phyloP scores from a whole-genome alignment of 2,888 invertebrate species.

The Plemyria rubiginata region DNA sequence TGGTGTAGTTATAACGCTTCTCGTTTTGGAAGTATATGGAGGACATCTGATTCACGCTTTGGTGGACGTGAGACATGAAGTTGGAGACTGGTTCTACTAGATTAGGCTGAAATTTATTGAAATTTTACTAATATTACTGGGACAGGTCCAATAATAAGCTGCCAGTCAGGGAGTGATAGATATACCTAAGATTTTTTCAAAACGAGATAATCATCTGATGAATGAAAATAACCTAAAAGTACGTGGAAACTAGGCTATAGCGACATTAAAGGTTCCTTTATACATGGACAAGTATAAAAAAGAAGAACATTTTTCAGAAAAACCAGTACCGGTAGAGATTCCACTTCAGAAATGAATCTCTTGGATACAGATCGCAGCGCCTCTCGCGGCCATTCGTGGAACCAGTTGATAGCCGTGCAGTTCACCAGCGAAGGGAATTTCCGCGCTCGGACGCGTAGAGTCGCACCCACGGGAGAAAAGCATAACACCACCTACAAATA shows the following conservation, averaged over 20 bases:
- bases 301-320: background rate
- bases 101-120: constrained; percentile 63
- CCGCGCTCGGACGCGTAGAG: constrained; percentile 92
- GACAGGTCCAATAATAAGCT: too few relatives aligned
- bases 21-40: constrained; percentile 92
- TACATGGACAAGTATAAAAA: too few relatives aligned
- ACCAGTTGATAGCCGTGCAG: constrained; percentile 98
- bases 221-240: too few relatives aligned
- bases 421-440: constrained; percentile 98
- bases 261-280: too few relatives aligned
- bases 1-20: constrained; percentile 96
- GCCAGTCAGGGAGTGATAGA: too few relatives aligned
- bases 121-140: too few relatives aligned
- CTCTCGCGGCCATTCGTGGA: constrained; percentile 97
- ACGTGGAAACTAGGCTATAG: too few relatives aligned
- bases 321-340: constrained; percentile 87
- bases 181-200: too few relatives aligned
- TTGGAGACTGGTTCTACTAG: constrained; percentile 88
- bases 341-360: constrained; percentile 91
- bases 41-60: constrained; percentile 94
- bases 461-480: constrained; percentile 97
- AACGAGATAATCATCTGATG: too few relatives aligned
- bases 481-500: constrained; percentile 89
- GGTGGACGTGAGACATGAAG: constrained; percentile 97
- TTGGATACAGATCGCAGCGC: constrained; percentile 95